Percentiles rank a stretch among this genome's conserved stretches.
Conservation (phyloP, 1,140 invertebrate genomes). For the Goniozus legneri region DNA sequence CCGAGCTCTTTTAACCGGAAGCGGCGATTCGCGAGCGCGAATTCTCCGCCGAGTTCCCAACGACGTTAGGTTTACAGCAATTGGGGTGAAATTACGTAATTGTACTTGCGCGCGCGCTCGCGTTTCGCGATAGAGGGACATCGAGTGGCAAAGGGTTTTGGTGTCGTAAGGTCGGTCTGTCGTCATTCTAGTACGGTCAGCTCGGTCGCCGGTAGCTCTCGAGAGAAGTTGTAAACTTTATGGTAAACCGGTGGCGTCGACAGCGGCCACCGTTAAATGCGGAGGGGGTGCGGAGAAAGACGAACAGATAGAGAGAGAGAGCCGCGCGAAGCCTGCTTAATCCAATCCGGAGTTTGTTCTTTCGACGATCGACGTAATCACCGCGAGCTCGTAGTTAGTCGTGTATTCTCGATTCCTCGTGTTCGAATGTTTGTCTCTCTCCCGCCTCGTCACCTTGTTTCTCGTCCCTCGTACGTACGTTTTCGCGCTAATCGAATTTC, state of each 20-base stretch:
- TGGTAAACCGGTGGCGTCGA: constrained; percentile 43
- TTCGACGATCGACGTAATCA: constrained; percentile 48
- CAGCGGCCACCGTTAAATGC: constrained; percentile 37
- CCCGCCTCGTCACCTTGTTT: not conserved
- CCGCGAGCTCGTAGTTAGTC: constrained; percentile 39
- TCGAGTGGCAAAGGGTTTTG: constrained; percentile 26
- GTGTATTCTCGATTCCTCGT: too few species aligned
- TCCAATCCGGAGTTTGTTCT: constrained; percentile 48
- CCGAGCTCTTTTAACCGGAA: too few species aligned
- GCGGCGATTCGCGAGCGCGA: too few species aligned
- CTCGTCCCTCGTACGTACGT: not conserved
- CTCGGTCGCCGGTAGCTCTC: constrained; percentile 26
- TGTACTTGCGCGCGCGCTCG: too few species aligned
- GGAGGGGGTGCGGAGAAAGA: constrained; percentile 17
- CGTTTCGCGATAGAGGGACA: constrained; percentile 27
- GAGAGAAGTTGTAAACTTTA: constrained; percentile 47
- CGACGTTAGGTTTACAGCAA: too few species aligned
- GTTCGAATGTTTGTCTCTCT: constrained; percentile 14
- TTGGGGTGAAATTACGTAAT: too few species aligned
- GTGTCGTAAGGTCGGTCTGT: constrained; percentile 33
- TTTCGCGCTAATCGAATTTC: too few species aligned
- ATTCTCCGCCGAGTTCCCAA: too few species aligned
- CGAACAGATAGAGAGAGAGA: not conserved
- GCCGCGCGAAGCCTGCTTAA: constrained; percentile 38
- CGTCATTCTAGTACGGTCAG: constrained; percentile 34